Evolutionary conservation across 2,888 invertebrate species (phyloP).

Genomic region (Villa cingulata): DNA sequence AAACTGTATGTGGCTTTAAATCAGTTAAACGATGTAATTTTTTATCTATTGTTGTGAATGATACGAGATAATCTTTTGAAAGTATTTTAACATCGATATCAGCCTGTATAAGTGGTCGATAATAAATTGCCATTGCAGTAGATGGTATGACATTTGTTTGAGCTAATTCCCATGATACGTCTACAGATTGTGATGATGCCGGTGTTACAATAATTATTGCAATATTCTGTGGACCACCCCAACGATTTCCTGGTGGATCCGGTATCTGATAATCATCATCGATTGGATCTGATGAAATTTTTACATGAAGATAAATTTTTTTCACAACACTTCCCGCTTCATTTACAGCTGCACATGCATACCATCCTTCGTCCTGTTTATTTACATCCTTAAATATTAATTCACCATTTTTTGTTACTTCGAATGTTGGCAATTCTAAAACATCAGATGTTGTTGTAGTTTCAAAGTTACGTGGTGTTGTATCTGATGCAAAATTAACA

Average conservation of each 20-base stretch:
- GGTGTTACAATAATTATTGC: slow-evolving; percentile 19
- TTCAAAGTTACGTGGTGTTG: neutral
- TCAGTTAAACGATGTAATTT: slow-evolving; percentile 43
- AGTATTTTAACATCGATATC: slow-evolving; percentile 16
- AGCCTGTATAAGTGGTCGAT: slow-evolving; percentile 16
- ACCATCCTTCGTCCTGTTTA: slow-evolving; percentile 21
- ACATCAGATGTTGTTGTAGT: slow-evolving; percentile 13
- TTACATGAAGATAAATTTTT: slow-evolving; percentile 19
- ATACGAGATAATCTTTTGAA: slow-evolving; percentile 18
- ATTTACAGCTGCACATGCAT: slow-evolving; percentile 22
- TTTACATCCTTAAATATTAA: slow-evolving; percentile 18
- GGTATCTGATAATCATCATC: slow-evolving; percentile 16
- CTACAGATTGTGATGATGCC: slow-evolving; percentile 18
- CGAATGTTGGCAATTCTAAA: slow-evolving; percentile 16
- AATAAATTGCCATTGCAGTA: slow-evolving; percentile 19
- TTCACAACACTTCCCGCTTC: slow-evolving; percentile 22
- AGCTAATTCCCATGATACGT: slow-evolving; percentile 20
- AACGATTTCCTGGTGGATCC: slow-evolving; percentile 18
- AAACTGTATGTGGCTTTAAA: slow-evolving; percentile 72
- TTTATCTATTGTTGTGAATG: slow-evolving; percentile 16
- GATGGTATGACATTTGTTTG: slow-evolving; percentile 16
- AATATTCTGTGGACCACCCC: slow-evolving; percentile 20
- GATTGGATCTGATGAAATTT: slow-evolving; percentile 12
- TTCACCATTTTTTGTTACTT: slow-evolving; percentile 19
- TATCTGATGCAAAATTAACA: neutral